A percentile compares a stretch with the other conserved stretches of the same genome.
These are phyloP conservation scores for Vulpes ferrilata DNA, from an alignment of 2,113 vertebrate genomes.

Conservation along the genomic window DNA sequence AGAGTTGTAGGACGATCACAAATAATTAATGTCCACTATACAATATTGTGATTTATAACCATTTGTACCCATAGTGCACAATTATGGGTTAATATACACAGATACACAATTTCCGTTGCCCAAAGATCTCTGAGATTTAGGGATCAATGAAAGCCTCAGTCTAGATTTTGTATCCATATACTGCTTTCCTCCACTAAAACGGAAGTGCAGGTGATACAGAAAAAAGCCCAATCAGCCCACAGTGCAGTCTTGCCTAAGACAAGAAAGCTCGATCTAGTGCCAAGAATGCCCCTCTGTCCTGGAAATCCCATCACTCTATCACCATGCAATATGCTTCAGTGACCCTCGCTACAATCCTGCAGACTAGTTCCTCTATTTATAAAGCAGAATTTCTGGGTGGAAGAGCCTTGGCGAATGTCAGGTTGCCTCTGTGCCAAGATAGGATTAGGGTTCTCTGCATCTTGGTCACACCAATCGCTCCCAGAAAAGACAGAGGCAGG, in stretches of 20 bases:
- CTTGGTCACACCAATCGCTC: slow-evolving; percentile 57
- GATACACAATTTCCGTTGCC: background rate
- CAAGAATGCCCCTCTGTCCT: background rate
- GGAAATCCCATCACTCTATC: background rate
- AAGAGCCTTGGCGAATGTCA: background rate
- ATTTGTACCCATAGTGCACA: background rate
- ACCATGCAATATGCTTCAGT: background rate
- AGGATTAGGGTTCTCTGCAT: slow-evolving; percentile 74
- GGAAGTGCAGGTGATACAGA: background rate
- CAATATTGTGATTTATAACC: background rate
- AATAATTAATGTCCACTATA: background rate
- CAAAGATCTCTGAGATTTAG: background rate
- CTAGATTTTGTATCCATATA: background rate
- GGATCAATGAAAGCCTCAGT: background rate
- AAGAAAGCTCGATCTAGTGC: background rate
- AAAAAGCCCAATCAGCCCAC: background rate
- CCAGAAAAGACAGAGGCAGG: slow-evolving; percentile 53
- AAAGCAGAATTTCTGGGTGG: slow-evolving; percentile 71
- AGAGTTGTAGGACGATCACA: background rate
- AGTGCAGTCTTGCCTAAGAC: background rate
- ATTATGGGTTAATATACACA: background rate
- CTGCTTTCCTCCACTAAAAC: slow-evolving; percentile 19
- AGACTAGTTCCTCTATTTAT: slow-evolving; percentile 78
- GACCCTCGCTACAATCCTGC: slow-evolving; percentile 15
- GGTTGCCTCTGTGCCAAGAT: slow-evolving; percentile 34